phyloP scores from a whole-genome alignment of 1,140 invertebrate genomes.

The Delia radicum region DNA sequence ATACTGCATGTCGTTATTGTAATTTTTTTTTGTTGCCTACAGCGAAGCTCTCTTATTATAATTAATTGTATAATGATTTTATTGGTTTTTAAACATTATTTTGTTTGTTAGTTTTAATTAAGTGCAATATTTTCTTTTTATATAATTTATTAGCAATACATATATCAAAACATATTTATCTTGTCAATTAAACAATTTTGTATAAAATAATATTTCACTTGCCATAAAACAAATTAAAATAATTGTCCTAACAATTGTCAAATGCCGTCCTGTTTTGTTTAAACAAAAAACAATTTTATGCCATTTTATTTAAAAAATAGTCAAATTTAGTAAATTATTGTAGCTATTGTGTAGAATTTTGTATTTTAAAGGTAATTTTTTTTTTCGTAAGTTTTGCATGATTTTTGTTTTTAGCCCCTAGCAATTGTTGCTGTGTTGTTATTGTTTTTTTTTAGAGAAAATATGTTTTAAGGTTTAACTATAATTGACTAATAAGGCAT shows the following conservation, averaged over 20 bases:
- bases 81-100: no score
- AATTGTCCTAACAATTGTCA: neutral
- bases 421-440: neutral
- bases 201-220: slow-evolving; percentile 44
- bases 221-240: slow-evolving; percentile 36
- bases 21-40: slow-evolving; percentile 9
- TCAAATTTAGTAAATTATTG: neutral
- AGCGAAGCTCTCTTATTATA: neutral
- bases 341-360: neutral
- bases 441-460: neutral
- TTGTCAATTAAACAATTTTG: neutral
- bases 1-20: neutral
- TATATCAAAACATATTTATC: neutral
- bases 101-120: neutral
- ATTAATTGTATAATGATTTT: neutral
- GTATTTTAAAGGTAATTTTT: slow-evolving; percentile 27
- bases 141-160: no score
- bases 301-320: neutral
- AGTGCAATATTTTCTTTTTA: no score
- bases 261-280: slow-evolving; percentile 6
- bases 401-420: slow-evolving; percentile 39
- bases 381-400: slow-evolving; percentile 46
- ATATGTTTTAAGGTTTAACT: no score
- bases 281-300: neutral
- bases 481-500: no score